Evolutionary conservation across 2,888 invertebrate species (phyloP), one percentile per base, ranked within the genome.

Genomic region (Salticus scenicus): DNA sequence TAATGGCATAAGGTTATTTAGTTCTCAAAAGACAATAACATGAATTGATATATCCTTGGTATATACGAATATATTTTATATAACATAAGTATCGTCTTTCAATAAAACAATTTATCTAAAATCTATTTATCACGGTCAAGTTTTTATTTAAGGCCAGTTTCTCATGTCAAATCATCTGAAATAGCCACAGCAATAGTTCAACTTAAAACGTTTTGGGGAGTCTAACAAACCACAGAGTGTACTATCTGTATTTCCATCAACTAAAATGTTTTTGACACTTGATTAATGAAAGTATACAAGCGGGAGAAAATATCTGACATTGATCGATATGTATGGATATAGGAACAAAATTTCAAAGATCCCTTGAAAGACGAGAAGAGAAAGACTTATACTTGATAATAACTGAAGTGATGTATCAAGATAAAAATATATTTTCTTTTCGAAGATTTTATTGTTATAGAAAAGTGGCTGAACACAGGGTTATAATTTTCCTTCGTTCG

Each of bases 211-310:
- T 47, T 17, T 47, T 2, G 12, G n/a, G 2, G 17, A 17, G 47
- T 47, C n/a, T 47, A 47, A 17, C 47, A n/a, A 47, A 2, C 24
- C 57, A 24, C 57, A 57, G 24, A 24, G 24, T 57, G 5, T n/a
- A 57, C 20, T 57, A 24, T 57, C 20, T 57, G 24, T 57, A 20
- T 57, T 24, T 57, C 57, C 24, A 57, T 24, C 57, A 20, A 57
- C 57, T 57, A 57, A 57, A 57, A 24, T 24, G 24, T 24, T 57
- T 57, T 57, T 57, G 57, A 57, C 57, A 57, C 57, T 57, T 57
- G 57, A 57, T 57, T 57, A 57, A 57, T 57, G 24, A 57, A 57
- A 57, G 57, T 57, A 57, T 57, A 57, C 57, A 57, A 17, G 57
- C 57, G 57, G 24, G 24, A 24, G 57, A 57, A 57, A 57, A 57